Evolutionary conservation across 2,797 vertebrate species (phyloP).

Genomic region (Carduelis carduelis): DNA sequence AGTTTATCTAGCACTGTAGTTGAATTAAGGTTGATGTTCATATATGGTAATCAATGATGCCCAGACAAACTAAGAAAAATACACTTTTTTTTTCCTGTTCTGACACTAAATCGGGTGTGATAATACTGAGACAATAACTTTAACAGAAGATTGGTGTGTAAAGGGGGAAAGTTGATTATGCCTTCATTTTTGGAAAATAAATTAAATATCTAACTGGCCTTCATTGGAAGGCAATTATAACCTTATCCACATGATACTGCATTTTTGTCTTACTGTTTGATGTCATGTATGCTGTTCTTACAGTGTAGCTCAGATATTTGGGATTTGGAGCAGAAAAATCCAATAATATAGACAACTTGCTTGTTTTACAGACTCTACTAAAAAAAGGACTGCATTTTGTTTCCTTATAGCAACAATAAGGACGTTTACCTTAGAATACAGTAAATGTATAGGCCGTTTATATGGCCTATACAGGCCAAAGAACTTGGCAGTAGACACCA

Average conservation of each 20-base stretch:
- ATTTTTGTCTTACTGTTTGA: neutral
- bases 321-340: neutral
- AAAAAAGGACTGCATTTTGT: neutral
- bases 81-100: neutral
- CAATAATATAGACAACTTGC: fast-evolving
- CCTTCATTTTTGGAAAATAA: neutral
- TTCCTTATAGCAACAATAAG: neutral
- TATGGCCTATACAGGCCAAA: neutral
- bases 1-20: neutral
- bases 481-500: neutral
- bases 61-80: neutral
- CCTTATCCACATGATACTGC: fast-evolving
- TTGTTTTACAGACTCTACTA: neutral
- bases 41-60: neutral
- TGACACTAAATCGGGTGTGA: fast-evolving
- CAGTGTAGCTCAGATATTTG: neutral
- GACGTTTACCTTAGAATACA: neutral
- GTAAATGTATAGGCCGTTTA: neutral
- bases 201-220: neutral
- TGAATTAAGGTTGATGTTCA: neutral
- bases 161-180: neutral
- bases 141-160: neutral
- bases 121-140: neutral
- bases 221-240: fast-evolving
- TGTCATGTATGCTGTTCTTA: neutral